Evolutionary conservation across 2,797 vertebrate species (phyloP).

Genomic region (Rousettus madagascariensis): DNA sequence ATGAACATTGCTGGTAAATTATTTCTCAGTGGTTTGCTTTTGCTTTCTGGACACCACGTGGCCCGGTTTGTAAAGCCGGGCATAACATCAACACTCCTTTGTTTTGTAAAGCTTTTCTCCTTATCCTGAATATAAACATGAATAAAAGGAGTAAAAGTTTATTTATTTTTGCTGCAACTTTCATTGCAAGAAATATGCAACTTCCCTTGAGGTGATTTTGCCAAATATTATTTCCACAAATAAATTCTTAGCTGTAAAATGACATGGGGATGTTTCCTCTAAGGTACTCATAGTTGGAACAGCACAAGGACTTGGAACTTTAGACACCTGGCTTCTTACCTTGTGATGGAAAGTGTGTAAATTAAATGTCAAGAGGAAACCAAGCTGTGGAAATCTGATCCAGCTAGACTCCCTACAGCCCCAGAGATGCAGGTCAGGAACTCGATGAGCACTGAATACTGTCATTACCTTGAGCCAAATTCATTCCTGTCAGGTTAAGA

Average conservation of each 20-base stretch:
- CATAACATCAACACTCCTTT: background rate
- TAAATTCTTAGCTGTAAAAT: background rate
- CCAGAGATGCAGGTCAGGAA: background rate
- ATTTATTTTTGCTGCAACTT: background rate
- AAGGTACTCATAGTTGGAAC: background rate
- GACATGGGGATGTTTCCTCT: background rate
- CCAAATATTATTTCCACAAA: background rate
- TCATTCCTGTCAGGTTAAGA: background rate
- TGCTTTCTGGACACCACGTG: background rate
- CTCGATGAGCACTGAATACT: background rate
- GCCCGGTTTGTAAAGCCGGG: background rate
- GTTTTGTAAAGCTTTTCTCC: background rate
- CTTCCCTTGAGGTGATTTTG: background rate
- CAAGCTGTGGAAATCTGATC: constrained; percentile 19
- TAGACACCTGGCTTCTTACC: background rate
- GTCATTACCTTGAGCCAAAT: background rate
- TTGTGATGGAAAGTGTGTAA: constrained; percentile 12
- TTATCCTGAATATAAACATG: background rate
- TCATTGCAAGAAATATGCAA: constrained; percentile 11
- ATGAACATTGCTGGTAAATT: background rate
- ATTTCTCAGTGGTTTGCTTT: background rate
- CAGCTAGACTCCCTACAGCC: background rate
- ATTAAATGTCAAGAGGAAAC: constrained; percentile 31
- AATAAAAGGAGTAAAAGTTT: background rate
- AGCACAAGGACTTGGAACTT: constrained; percentile 9